These are phyloP conservation scores for Mellilla xanthometata DNA, from an alignment of 2,888 invertebrate species.

Conservation along the genomic window DNA sequence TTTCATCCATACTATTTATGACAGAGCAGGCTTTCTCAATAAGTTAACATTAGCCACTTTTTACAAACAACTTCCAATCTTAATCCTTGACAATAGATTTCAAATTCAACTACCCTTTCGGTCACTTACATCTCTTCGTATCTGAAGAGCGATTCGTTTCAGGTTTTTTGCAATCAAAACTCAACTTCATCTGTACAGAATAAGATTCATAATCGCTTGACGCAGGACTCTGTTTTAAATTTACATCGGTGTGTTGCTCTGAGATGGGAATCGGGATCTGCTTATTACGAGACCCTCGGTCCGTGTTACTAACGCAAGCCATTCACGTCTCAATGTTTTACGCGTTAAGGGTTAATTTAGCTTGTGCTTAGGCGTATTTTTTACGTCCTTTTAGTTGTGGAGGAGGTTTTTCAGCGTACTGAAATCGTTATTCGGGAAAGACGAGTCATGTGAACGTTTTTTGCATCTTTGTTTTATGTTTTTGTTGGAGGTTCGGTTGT, in stretches of 20 bases:
- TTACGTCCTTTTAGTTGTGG: constrained; percentile 33
- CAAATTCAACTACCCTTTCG: constrained; percentile 32
- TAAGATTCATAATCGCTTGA: constrained; percentile 52
- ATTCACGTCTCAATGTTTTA: constrained; percentile 46
- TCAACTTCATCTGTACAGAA: constrained; percentile 38
- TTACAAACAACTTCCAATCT: constrained; percentile 34
- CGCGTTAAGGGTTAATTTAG: constrained; percentile 39
- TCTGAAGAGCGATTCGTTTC: constrained; percentile 13
- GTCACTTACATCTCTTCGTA: constrained; percentile 34
- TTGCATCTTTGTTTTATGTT: constrained; percentile 43
- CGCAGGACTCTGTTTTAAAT: constrained; percentile 39
- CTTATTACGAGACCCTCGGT: constrained; percentile 40
- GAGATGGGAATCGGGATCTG: no score
- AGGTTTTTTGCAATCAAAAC: constrained; percentile 42
- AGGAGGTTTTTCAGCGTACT: constrained; percentile 32
- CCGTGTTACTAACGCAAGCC: constrained; percentile 20
- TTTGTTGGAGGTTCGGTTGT: constrained; percentile 27
- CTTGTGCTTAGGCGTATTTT: constrained; percentile 22
- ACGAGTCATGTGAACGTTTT: constrained; percentile 47
- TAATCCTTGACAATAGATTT: constrained; percentile 35
- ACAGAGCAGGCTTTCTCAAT: constrained; percentile 44
- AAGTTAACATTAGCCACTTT: constrained; percentile 44
- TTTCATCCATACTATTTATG: constrained; percentile 46
- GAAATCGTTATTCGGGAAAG: constrained; percentile 55
- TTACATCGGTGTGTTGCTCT: constrained; percentile 30